Base-by-base conservation (phyloP, 2,888 invertebrate species). In the Miltochrista miniata region DNA sequence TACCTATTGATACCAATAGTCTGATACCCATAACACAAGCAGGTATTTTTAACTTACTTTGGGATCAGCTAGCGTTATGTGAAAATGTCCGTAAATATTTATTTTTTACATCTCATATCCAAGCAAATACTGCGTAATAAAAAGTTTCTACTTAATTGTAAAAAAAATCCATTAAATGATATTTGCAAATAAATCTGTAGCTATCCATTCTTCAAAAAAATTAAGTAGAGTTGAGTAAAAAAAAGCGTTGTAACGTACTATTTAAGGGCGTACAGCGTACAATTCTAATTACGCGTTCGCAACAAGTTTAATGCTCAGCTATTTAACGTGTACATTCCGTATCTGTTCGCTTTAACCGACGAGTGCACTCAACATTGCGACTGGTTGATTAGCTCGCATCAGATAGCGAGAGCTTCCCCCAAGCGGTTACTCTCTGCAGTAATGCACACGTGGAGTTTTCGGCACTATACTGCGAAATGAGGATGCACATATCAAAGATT, bases 331-430 rank as follows among this genome's bases (percentile, higher is more conserved):
- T 56, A 49, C 50, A 54, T 54, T 54, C 47, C 48, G 53, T 61
- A 51, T 56, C 60, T 48, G 59, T 53, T 30, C 53, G 38, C 51
- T 57, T 59, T 59, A 71, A 66, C 61, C 65, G 59, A 56, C 56
- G 66, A 72, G 71, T 55, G 71, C 71, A 61, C 74, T 72, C 66
- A 70, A 68, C 74, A 74, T 81, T 76, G 74, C 78, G 58, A 54
- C 70, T 70, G 74, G 78, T 78, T 80, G 79, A 82, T 83, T 83
- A 82, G 77, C 70, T 69, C 50, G 51, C 51, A 54, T 40, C 38
- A 45, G 56, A 51, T 48, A 54, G 55, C 50, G 52, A 49, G 50
- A 45, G 51, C 45, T 47, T 61, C 61, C 61, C 70, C 64, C 49
- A 54, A 56, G 43, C 61, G 47, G 51, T 53, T 47, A 45, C 57